Conservation (phyloP, 35 echinoderm and acorn worm genomes). For the Hemicentrotus pulcherrimus region DNA sequence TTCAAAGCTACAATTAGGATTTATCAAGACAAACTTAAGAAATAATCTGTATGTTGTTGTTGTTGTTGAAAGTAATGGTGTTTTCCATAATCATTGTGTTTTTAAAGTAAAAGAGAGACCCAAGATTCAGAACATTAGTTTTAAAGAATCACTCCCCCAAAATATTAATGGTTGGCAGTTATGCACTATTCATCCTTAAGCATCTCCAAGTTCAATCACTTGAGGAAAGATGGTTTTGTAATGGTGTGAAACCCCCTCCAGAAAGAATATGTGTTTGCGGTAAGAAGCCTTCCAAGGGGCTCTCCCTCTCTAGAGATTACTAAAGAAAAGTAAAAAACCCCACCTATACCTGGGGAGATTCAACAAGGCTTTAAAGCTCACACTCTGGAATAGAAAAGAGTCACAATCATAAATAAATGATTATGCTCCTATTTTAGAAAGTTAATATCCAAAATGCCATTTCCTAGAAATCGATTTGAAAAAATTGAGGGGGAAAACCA, state of each 20-base stretch:
- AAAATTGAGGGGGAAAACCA: not conserved
- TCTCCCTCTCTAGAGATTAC: not conserved
- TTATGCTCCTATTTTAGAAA: not conserved
- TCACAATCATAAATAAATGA: not conserved
- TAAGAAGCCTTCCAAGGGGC: not conserved
- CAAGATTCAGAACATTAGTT: no score
- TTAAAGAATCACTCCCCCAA: no score
- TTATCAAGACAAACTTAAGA: no score
- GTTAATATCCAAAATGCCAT: not conserved
- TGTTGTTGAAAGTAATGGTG: no score
- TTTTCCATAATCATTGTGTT: no score
- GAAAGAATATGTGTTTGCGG: not conserved
- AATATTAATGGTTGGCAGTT: no score
- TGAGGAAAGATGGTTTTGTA: not conserved
- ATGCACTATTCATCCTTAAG: not conserved
- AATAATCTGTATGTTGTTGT: no score
- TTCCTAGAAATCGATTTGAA: not conserved
- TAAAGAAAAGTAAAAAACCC: not conserved
- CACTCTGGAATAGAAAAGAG: not conserved
- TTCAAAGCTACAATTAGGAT: no score
- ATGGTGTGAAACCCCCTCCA: not conserved
- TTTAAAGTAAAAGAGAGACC: no score
- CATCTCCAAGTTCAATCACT: not conserved
- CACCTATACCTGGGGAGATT: not conserved
- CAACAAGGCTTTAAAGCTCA: not conserved